These are phyloP conservation scores for Zygothrica quintamaculata DNA, from an alignment of 2,888 invertebrate species.

Conservation along the genomic window DNA sequence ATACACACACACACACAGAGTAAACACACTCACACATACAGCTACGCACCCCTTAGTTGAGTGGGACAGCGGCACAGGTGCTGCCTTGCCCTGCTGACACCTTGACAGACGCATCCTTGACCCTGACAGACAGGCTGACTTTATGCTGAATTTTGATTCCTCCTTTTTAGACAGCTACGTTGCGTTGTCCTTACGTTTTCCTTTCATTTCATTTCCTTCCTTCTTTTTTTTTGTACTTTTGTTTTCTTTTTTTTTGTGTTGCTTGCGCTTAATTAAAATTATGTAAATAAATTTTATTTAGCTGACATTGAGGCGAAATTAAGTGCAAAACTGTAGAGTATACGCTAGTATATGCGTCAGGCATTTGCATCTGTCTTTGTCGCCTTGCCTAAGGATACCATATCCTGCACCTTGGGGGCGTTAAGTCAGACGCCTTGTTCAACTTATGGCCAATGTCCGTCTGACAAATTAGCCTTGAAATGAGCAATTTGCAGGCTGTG, in stretches of 20 bases:
- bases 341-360: constrained; percentile 32
- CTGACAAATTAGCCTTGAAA: constrained; percentile 82
- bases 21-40: constrained; percentile 15
- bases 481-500: constrained; percentile 75
- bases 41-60: constrained; percentile 25
- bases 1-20: constrained; percentile 22
- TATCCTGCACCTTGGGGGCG: constrained; percentile 37
- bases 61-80: constrained; percentile 31
- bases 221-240: background rate
- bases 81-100: constrained; percentile 49
- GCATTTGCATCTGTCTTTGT: constrained; percentile 69
- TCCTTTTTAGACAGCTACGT: constrained; percentile 34
- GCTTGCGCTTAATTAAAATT: constrained; percentile 79
- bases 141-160: constrained; percentile 52
- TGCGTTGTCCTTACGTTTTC: background rate
- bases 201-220: background rate
- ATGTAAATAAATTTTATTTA: constrained; percentile 80
- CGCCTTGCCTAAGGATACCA: constrained; percentile 28
- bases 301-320: constrained; percentile 69
- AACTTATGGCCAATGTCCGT: constrained; percentile 36
- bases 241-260: constrained; percentile 12
- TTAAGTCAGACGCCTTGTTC: constrained; percentile 6
- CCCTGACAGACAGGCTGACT: constrained; percentile 70
- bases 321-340: constrained; percentile 56
- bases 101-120: constrained; percentile 72